Conservation (phyloP, 2,797 vertebrate genomes). For the Alca torda region DNA sequence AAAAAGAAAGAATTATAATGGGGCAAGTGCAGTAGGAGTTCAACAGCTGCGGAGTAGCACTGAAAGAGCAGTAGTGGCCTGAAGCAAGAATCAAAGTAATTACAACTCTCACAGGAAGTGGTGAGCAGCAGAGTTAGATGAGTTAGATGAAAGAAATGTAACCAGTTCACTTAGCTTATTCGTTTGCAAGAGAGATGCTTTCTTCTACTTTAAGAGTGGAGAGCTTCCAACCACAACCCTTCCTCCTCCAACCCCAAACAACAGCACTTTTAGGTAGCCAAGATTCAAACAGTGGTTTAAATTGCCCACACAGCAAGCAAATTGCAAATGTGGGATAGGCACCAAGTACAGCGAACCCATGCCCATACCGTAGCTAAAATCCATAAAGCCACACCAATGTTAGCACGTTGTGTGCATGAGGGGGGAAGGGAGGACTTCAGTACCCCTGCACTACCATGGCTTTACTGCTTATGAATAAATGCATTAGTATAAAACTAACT, state of each 20-base stretch:
- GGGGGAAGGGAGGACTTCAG: neutral
- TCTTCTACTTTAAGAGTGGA: neutral
- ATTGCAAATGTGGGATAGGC: neutral
- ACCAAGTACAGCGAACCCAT: neutral
- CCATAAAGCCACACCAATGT: too few relatives aligned
- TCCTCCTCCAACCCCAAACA: neutral
- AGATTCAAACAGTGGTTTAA: neutral
- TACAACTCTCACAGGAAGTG: neutral
- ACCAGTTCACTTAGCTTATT: neutral
- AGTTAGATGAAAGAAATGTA: neutral
- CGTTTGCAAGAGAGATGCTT: neutral
- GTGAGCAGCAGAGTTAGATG: neutral
- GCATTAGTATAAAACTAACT: neutral
- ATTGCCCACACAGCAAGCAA: neutral
- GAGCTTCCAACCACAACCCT: neutral
- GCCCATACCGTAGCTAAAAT: neutral
- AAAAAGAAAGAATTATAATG: neutral
- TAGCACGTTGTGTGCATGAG: neutral
- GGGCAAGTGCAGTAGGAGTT: neutral
- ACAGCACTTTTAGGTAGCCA: neutral
- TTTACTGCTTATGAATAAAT: neutral
- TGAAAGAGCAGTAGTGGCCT: constrained; percentile 8
- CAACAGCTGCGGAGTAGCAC: neutral
- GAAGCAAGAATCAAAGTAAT: constrained; percentile 27
- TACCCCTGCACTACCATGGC: neutral